Percentiles rank a stretch among this genome's conserved stretches.
These are phyloP conservation scores for Drosophila kokeensis DNA, from an alignment of 2,888 invertebrate species.

Conservation along the genomic window DNA sequence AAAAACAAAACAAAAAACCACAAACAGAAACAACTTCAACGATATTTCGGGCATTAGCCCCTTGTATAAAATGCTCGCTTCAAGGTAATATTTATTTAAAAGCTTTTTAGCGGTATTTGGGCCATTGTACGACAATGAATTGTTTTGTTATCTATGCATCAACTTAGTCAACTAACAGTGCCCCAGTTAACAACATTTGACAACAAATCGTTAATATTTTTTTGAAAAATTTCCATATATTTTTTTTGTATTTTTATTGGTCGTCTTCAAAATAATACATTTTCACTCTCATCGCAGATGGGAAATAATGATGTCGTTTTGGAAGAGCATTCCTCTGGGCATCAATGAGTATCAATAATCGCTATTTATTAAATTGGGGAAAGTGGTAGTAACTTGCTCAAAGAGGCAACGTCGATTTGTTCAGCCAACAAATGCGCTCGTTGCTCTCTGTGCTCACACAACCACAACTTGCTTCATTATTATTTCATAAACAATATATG, in stretches of 20 bases:
- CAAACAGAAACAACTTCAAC: slow-evolving; percentile 21
- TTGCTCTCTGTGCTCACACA: slow-evolving; percentile 60
- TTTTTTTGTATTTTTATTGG: background rate
- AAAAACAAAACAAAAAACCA: slow-evolving; percentile 6
- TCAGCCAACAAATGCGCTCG: slow-evolving; percentile 82
- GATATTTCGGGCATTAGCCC: slow-evolving; percentile 61
- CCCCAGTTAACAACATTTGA: slow-evolving; percentile 10
- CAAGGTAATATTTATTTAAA: slow-evolving; percentile 56
- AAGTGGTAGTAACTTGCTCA: slow-evolving; percentile 13
- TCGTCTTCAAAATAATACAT: background rate
- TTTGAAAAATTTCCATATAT: too few relatives aligned
- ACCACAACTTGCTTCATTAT: background rate
- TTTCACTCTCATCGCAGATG: background rate
- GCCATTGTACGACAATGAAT: slow-evolving; percentile 53
- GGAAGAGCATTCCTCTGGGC: background rate
- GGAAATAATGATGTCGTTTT: background rate
- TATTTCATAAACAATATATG: slow-evolving; percentile 18
- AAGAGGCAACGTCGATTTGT: slow-evolving; percentile 76
- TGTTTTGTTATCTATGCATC: slow-evolving; percentile 16
- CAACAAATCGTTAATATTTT: background rate
- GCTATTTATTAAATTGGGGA: slow-evolving; percentile 6
- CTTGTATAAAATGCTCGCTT: slow-evolving; percentile 52
- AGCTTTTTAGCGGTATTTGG: slow-evolving; percentile 41
- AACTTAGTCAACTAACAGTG: slow-evolving; percentile 20
- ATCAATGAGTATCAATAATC: background rate